Percentiles rank a stretch among this genome's conserved stretches.
Evolutionary conservation across 2,797 vertebrate species (phyloP).

Genomic region (Leontopithecus rosalia): DNA sequence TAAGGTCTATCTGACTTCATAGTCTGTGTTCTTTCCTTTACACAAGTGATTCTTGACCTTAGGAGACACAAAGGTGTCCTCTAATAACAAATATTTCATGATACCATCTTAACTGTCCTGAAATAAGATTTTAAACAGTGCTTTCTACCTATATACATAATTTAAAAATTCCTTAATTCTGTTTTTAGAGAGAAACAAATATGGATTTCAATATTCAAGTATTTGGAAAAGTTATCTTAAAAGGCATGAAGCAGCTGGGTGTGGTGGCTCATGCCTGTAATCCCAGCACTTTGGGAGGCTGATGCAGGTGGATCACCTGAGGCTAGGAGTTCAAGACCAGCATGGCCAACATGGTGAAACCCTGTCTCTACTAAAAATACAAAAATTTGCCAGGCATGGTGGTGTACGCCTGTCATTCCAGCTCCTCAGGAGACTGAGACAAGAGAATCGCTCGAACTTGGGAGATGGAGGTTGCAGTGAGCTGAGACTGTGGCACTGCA

Average conservation of each 20-base stretch:
- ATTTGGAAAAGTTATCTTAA: neutral
- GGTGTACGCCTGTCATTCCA: too few species aligned
- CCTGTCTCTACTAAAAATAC: too few species aligned
- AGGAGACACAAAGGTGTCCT: neutral
- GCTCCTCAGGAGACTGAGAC: too few species aligned
- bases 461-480: too few species aligned
- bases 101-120: neutral
- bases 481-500: too few species aligned
- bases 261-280: too few species aligned
- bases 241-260: neutral
- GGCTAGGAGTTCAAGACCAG: too few species aligned
- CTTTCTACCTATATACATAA: neutral
- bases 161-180: neutral
- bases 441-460: too few species aligned
- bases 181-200: neutral
- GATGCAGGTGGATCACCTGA: neutral
- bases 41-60: neutral
- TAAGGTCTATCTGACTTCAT: neutral
- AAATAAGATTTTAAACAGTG: constrained; percentile 17
- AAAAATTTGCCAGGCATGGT: too few species aligned
- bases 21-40: neutral
- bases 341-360: too few species aligned
- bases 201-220: neutral
- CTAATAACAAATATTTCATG: neutral
- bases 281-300: neutral